Conservation (phyloP, 2,888 invertebrate species). For the Lacanobia oleracea region DNA sequence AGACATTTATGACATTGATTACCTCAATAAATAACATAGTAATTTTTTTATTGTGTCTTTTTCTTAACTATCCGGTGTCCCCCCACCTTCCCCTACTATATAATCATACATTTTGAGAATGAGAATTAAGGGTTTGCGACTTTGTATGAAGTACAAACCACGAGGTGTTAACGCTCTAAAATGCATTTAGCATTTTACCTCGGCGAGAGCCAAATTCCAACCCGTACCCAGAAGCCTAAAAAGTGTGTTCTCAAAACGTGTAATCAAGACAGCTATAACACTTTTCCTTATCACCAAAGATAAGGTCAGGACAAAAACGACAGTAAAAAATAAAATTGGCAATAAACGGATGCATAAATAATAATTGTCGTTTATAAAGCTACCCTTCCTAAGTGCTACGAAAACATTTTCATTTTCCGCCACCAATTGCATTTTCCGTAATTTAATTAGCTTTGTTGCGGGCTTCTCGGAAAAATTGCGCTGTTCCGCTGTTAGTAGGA, state of each 20-base stretch:
- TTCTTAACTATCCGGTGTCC: no score
- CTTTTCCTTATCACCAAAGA: slow-evolving; percentile 12
- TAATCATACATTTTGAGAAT: no score
- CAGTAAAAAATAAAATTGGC: slow-evolving; percentile 12
- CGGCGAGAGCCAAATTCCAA: not conserved
- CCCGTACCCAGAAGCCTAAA: not conserved
- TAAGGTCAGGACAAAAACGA: slow-evolving; percentile 5
- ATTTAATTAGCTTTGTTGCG: slow-evolving; percentile 50
- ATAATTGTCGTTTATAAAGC: slow-evolving; percentile 32
- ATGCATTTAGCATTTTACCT: no score
- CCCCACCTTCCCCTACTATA: no score
- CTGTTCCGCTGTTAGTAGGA: slow-evolving; percentile 8
- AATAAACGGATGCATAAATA: slow-evolving; percentile 21
- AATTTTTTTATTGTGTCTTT: no score
- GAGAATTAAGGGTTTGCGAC: no score
- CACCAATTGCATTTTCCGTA: slow-evolving; percentile 54
- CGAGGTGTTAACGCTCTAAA: no score
- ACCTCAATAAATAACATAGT: no score
- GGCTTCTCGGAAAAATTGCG: slow-evolving; percentile 39
- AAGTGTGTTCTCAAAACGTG: not conserved
- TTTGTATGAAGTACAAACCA: no score
- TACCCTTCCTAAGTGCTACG: not conserved
- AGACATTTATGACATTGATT: no score
- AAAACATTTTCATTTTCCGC: slow-evolving; percentile 45
- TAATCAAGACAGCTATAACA: not conserved